Evolutionary conservation across 2,888 invertebrate genomes (phyloP), one percentile per base, ranked within the genome.

Genomic region (Falcaria lacertinaria): DNA sequence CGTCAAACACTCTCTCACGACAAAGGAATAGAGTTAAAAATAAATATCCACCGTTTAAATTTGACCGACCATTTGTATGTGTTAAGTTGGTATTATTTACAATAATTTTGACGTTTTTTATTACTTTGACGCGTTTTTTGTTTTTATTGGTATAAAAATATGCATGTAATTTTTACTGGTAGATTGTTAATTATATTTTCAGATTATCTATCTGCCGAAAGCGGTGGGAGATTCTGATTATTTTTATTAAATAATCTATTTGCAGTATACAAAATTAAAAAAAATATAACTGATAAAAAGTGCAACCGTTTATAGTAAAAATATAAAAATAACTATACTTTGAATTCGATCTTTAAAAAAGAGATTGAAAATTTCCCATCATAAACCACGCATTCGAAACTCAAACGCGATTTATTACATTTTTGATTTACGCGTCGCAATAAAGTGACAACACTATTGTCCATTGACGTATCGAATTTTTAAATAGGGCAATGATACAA

Each of bases 1-100:
- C 82, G 80, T 78, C 83, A 83, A 84, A 86, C 82, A 80, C 80
- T 76, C 83, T 80, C 83, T 80, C 84, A 82, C 73, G 71, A 83
- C 83, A 81, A 79, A 78, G 71, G 71, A 68, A 74, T 74, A 80
- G 65, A 73, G 72, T 74, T 73, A 74, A 76, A 78, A 77, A 79
- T 74, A 69, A 72, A 74, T 55, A 60, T 55, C 64, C 57, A 69
- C 52, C 36, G 41, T 52, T 56, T 61, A 69, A 64, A 69, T 65
- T 47, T 64, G 60, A 69, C 69, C 64, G 65, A 62, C 62, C 66
- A 73, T 70, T 70, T 69, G 64, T 69, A 57, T 57, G 56, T 59
- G 42, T 52, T 52, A 38, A 47, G 41, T 44, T 46, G 45, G 48
- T 55, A 48, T 42, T 48, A 48, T 42, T 51, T 32, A 34, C 28